phyloP scores from a whole-genome alignment of 2,113 vertebrate genomes.

The Solea solea region DNA sequence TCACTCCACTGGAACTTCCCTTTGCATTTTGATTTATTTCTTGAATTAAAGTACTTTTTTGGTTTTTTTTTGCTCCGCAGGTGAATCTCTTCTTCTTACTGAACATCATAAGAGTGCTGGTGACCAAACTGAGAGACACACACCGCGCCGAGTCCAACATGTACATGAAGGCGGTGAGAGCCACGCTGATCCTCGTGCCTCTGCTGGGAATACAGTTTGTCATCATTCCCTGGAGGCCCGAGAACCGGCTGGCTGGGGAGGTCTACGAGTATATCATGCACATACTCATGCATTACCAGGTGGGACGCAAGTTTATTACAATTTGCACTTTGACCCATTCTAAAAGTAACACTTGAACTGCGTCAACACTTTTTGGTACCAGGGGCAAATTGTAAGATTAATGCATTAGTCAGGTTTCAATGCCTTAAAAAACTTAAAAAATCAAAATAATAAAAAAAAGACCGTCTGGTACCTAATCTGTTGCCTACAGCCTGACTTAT shows the following conservation, averaged over 20 bases:
- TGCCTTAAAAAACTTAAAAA: too few species aligned
- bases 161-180: constrained; percentile 98
- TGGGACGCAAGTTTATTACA: constrained; percentile 58
- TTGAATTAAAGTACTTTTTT: too few species aligned
- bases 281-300: constrained; percentile 97
- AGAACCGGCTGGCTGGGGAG: constrained; percentile 90
- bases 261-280: constrained; percentile 98
- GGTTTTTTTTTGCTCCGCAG: constrained; percentile 71
- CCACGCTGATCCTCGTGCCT: constrained; percentile 95
- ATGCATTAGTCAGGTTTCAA: too few species aligned
- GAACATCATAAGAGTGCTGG: constrained; percentile 95
- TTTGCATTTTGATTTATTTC: too few species aligned
- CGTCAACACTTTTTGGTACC: too few species aligned
- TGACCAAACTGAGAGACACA: constrained; percentile 92
- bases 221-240: constrained; percentile 95
- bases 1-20: background rate
- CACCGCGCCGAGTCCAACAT: constrained; percentile 93
- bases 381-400: too few species aligned
- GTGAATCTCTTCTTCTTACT: constrained; percentile 98
- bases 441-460: too few species aligned
- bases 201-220: constrained; percentile 97
- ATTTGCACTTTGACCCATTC: too few species aligned
- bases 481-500: too few species aligned
- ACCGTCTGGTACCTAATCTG: too few species aligned
- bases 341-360: too few species aligned